These are phyloP conservation scores for Gymnocheta viridis DNA, from an alignment of 2,888 invertebrate species.

Conservation along the genomic window DNA sequence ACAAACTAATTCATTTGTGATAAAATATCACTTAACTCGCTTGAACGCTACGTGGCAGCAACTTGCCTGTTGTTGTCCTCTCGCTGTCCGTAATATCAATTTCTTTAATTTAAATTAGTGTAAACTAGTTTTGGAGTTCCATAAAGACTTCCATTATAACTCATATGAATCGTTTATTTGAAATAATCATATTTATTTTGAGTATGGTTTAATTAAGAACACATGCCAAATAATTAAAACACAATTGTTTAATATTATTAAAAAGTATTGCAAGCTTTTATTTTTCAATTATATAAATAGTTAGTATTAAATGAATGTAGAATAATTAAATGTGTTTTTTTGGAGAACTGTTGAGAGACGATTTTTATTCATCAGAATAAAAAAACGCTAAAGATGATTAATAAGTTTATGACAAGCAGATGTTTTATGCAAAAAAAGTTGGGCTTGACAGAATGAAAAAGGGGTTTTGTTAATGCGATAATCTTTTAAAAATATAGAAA, in stretches of 20 bases:
- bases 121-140: not conserved
- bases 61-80: too few relatives aligned
- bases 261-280: constrained; percentile 8
- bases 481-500: not conserved
- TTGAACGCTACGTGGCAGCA: too few relatives aligned
- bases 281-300: not conserved
- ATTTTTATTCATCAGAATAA: not conserved
- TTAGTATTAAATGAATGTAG: not conserved
- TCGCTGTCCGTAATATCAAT: not conserved
- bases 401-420: not conserved
- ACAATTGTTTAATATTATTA: constrained; percentile 33
- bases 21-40: too few relatives aligned
- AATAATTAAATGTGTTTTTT: not conserved
- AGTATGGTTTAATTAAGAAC: constrained; percentile 39
- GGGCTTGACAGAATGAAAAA: too few relatives aligned
- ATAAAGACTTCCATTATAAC: not conserved
- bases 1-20: too few relatives aligned
- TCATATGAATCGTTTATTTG: not conserved
- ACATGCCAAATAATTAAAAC: constrained; percentile 37
- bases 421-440: not conserved
- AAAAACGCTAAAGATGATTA: not conserved
- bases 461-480: too few relatives aligned
- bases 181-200: constrained; percentile 1
- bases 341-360: not conserved
- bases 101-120: not conserved